Base-by-base conservation (phyloP, 2,888 invertebrate genomes). In the Calephelis perditalis region DNA sequence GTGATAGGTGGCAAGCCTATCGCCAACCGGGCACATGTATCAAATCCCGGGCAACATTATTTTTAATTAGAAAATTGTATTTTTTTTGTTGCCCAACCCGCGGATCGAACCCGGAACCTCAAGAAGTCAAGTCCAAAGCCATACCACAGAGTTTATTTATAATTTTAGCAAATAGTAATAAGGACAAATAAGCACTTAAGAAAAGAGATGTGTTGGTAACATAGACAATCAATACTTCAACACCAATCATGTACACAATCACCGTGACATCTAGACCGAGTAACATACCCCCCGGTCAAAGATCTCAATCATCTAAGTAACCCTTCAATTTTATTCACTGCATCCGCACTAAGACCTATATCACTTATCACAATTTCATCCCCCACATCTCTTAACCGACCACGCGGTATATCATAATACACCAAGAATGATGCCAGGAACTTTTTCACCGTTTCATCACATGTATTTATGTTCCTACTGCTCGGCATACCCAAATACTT, bases 351-450 rank as follows among this genome's bases (percentile, higher is more conserved):
- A 40, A 82, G 47, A 0, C 62, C 61, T 9, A 66, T 63, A 1
- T 76, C 76, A 60, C 73, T 72, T 44, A 84, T 35, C 47, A 83
- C 60, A 35, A 84, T 63, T n/a, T 81, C 79, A 10, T 75, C 77
- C 62, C 76, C 67, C 5, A 77, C 68, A 40, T 73, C 75, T 15
- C 73, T 72, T 62, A 86, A 68, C 5, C 78, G 76, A 44, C 81
- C 79, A 64, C 79, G 87, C 0, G 92, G 92, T 64, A 94, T 76
- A 71, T 93, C 92, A 70, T 93, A 91, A 71, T 91, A 94, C 52
- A 91, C 90, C 3, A 93, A 74, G 67, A 91, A 94, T 0, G 91
- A 82, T 7, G 91, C 86, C 15, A 94, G 73, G 59, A 87, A 90
- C 60, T 79, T 80, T 60, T 90, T 79, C 2, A 78, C 61, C 0